These are phyloP conservation scores for Glyptemys insculpta DNA, from an alignment of 2,797 vertebrate species.

Conservation along the genomic window DNA sequence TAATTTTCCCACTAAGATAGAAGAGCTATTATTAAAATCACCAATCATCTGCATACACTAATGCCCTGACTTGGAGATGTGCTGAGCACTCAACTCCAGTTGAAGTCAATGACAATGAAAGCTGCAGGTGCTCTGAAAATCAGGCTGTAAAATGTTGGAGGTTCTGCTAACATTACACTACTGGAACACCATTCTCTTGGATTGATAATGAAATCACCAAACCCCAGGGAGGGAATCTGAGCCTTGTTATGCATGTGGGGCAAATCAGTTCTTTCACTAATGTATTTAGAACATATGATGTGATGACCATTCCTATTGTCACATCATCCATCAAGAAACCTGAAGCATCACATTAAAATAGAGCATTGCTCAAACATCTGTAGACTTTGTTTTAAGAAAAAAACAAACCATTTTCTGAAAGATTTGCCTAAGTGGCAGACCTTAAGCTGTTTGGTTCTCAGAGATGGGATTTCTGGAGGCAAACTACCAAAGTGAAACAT, in stretches of 20 bases:
- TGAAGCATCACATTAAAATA: not conserved
- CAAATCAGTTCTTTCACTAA: slow-evolving; percentile 13
- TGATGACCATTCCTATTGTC: not conserved
- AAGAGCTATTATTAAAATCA: not conserved
- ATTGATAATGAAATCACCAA: not conserved
- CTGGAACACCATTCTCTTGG: not conserved
- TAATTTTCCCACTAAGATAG: not conserved
- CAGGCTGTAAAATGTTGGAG: not conserved
- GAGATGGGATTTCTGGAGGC: slow-evolving; percentile 38
- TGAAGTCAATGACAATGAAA: not conserved
- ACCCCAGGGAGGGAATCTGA: not conserved
- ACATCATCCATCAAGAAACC: not conserved
- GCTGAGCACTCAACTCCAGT: not conserved
- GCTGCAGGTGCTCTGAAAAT: not conserved
- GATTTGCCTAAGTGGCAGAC: slow-evolving; percentile 34
- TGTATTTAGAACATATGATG: not conserved
- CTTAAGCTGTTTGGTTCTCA: slow-evolving; percentile 16
- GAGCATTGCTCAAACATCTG: slow-evolving; percentile 40
- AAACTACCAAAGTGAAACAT: slow-evolving; percentile 6
- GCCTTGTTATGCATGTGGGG: not conserved
- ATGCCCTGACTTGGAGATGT: not conserved
- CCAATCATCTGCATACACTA: not conserved
- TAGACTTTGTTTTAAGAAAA: slow-evolving; percentile 44
- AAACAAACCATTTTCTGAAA: slow-evolving; percentile 42
- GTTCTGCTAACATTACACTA: not conserved